A percentile compares a stretch with the other conserved stretches of the same genome.
These are phyloP conservation scores for Bruchidius siliquastri DNA, from an alignment of 2,888 invertebrate genomes.

Conservation along the genomic window DNA sequence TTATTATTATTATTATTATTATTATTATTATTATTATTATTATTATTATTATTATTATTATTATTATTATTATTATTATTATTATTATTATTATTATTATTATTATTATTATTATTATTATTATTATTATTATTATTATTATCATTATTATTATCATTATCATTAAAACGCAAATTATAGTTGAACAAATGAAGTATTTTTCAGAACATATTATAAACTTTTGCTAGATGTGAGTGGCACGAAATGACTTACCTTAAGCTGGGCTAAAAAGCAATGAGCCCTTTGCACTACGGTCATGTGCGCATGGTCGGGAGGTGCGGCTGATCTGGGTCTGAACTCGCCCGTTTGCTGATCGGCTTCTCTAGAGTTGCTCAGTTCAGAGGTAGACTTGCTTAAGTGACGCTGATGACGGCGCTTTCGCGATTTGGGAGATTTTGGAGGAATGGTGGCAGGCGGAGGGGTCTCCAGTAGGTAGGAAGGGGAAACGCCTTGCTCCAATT, in stretches of 20 bases:
- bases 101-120: too few species aligned
- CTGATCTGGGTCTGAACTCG: conserved; percentile 50
- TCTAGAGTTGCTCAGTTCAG: conserved; percentile 67
- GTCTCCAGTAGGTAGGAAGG: conserved; percentile 31
- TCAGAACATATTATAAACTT: too few species aligned
- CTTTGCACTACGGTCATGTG: conserved; percentile 73
- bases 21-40: too few species aligned
- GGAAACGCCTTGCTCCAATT: conserved; percentile 42
- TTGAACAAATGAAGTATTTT: too few species aligned
- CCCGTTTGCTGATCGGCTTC: conserved; percentile 38
- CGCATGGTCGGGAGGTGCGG: conserved; percentile 53
- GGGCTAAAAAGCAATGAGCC: conserved; percentile 78
- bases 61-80: too few species aligned
- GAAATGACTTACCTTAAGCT: conserved; percentile 58
- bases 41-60: too few species aligned
- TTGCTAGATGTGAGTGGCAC: too few species aligned
- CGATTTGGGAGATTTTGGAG: neutral
- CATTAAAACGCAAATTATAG: too few species aligned
- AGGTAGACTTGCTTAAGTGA: conserved; percentile 76
- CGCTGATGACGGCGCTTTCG: conserved; percentile 50
- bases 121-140: too few species aligned
- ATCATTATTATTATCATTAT: too few species aligned
- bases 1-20: too few species aligned
- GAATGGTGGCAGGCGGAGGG: conserved; percentile 33
- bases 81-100: too few species aligned